A percentile compares a stretch with the other conserved stretches of the same genome.
Evolutionary conservation across 2,113 vertebrate species (phyloP).

Genomic region (Chinchilla lanigera): DNA sequence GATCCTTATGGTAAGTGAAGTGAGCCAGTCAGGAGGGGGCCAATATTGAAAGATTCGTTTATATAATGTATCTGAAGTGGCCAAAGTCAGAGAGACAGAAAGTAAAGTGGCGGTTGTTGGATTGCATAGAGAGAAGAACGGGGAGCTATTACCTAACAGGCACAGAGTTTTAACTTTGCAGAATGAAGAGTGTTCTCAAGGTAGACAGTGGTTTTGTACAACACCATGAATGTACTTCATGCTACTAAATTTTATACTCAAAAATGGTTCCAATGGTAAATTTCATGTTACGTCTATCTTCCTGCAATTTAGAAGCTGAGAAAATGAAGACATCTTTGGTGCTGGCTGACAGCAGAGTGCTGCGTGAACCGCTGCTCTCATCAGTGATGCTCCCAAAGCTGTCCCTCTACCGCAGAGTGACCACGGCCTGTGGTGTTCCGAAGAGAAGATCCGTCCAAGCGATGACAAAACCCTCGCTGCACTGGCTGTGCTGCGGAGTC

Average conservation of each 20-base stretch:
- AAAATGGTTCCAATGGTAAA: neutral
- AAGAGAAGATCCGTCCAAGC: neutral
- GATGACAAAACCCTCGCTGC: neutral
- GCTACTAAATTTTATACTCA: neutral
- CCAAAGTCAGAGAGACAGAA: neutral
- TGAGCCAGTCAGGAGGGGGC: neutral
- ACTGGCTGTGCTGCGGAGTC: neutral
- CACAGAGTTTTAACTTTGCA: too few relatives aligned
- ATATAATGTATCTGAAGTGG: fast-evolving
- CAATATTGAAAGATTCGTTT: neutral
- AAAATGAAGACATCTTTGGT: neutral
- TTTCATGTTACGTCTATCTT: neutral
- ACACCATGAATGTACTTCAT: neutral
- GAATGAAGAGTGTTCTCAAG: neutral
- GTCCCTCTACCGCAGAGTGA: fast-evolving
- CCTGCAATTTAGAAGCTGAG: neutral
- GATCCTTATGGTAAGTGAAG: neutral
- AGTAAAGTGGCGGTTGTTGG: neutral
- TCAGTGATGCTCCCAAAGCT: neutral
- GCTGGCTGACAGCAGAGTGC: neutral
- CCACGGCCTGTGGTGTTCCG: neutral
- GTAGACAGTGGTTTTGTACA: neutral
- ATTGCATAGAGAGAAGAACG: neutral
- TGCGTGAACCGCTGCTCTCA: neutral
- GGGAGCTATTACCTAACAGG: too few relatives aligned